Evolutionary conservation across 2,113 vertebrate species (phyloP).

Genomic region (Mohoua ochrocephala): DNA sequence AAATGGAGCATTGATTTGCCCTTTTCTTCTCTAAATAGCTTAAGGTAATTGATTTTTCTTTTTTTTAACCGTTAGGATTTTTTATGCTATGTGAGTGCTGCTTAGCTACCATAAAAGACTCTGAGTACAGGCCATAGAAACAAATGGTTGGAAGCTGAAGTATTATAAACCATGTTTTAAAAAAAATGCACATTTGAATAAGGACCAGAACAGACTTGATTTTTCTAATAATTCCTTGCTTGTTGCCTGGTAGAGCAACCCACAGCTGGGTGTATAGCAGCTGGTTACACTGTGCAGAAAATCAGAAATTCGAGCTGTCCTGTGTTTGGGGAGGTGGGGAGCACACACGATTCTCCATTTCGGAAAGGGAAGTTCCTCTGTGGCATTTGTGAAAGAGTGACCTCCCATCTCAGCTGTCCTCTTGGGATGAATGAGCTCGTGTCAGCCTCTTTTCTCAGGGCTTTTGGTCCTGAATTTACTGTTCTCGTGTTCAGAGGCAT

Average conservation of each 20-base stretch:
- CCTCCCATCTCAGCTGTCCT: background rate
- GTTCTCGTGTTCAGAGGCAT: background rate
- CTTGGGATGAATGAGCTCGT: fast-evolving
- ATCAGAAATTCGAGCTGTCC: background rate
- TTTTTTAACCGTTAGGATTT: background rate
- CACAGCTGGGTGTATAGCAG: background rate
- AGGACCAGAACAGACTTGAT: background rate
- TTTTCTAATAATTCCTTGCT: background rate
- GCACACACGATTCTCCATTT: background rate
- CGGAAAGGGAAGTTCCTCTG: background rate
- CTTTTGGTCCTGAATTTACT: background rate
- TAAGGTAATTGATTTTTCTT: background rate
- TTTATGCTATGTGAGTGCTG: background rate
- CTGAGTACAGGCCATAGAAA: background rate
- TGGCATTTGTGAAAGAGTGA: background rate
- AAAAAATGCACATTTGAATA: background rate
- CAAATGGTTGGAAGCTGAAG: background rate
- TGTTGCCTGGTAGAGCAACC: background rate
- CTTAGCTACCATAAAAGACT: background rate
- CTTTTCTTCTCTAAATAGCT: background rate
- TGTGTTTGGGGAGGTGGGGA: background rate
- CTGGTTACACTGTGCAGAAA: background rate
- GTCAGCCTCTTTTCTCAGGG: background rate
- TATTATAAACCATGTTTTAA: background rate
- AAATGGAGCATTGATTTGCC: background rate